Evolutionary conservation across 2,888 invertebrate genomes (phyloP).

Genomic region (Caenorhabditis sp.): DNA sequence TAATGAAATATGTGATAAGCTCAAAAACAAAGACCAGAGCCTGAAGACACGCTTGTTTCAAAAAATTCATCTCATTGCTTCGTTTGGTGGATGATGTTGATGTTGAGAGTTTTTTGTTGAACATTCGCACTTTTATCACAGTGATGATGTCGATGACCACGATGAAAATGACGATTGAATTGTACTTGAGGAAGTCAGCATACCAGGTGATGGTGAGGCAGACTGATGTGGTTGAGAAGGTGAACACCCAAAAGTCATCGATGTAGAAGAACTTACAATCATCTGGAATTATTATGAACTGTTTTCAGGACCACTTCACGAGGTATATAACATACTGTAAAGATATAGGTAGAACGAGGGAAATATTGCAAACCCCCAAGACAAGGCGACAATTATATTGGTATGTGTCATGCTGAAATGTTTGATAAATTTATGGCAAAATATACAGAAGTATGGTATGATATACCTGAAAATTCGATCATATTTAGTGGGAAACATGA

Average conservation of each 20-base stretch:
- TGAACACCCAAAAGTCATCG: slow-evolving; percentile 43
- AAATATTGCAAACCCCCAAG: slow-evolving; percentile 35
- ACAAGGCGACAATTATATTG: slow-evolving; percentile 26
- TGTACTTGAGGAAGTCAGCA: slow-evolving; percentile 48
- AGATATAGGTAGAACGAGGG: slow-evolving; percentile 45
- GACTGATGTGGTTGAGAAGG: slow-evolving; percentile 28
- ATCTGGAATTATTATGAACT: slow-evolving; percentile 15
- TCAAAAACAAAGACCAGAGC: slow-evolving; percentile 44
- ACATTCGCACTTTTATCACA: slow-evolving; percentile 33
- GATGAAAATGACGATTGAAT: slow-evolving; percentile 39
- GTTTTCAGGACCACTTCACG: no score
- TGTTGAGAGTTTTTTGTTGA: slow-evolving; percentile 15
- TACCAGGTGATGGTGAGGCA: slow-evolving; percentile 48
- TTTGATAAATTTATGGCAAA: no score
- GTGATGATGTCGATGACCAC: slow-evolving; percentile 46
- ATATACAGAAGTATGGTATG: no score
- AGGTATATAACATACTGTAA: slow-evolving; percentile 20
- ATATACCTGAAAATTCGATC: slow-evolving; percentile 29
- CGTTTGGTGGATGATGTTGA: not conserved
- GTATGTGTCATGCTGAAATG: slow-evolving; percentile 36
- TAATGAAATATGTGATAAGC: slow-evolving; percentile 45
- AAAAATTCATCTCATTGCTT: slow-evolving; percentile 40
- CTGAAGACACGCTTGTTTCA: slow-evolving; percentile 50
- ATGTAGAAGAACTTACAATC: slow-evolving; percentile 43
- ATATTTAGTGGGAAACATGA: slow-evolving; percentile 33